phyloP scores from a whole-genome alignment of 2,888 invertebrate genomes.

The Timema cristinae region DNA sequence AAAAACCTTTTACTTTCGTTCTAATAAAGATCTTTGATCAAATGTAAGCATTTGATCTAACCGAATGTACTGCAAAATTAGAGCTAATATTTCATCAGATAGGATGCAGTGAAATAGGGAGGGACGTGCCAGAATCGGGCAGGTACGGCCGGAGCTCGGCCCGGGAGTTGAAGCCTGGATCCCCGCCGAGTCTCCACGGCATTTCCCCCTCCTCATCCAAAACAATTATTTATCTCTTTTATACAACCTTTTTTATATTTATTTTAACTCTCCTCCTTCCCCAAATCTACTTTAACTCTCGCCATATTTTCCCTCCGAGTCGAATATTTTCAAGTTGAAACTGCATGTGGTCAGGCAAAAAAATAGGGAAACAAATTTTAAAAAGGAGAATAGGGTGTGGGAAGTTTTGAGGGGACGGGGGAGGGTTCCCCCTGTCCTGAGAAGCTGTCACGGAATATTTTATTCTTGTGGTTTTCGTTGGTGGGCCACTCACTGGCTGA shows the following conservation, averaged over 20 bases:
- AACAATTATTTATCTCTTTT: slow-evolving; percentile 10
- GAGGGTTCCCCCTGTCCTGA: not conserved
- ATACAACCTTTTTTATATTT: slow-evolving; percentile 2
- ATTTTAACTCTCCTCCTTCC: slow-evolving; percentile 1
- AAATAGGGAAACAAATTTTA: no score
- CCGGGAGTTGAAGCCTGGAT: slow-evolving; percentile 3
- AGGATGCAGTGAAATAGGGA: no score
- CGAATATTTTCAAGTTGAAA: not conserved
- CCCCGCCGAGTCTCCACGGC: slow-evolving; percentile 5
- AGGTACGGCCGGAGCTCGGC: not conserved
- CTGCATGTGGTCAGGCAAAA: no score
- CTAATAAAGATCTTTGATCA: no score
- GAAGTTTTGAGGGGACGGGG: no score
- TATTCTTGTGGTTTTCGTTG: slow-evolving; percentile 9
- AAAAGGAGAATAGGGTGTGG: no score
- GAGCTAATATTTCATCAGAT: no score
- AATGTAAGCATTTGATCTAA: no score
- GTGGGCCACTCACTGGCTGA: not conserved
- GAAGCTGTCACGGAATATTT: slow-evolving; percentile 23
- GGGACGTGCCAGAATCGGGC: not conserved
- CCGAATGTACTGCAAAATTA: no score
- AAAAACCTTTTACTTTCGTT: no score
- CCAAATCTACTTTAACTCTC: not conserved
- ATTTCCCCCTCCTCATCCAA: not conserved
- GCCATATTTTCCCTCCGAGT: not conserved